Evolutionary conservation across 64 coral and sea anemone genomes (phyloP).

Genomic region (Montipora foliosa): DNA sequence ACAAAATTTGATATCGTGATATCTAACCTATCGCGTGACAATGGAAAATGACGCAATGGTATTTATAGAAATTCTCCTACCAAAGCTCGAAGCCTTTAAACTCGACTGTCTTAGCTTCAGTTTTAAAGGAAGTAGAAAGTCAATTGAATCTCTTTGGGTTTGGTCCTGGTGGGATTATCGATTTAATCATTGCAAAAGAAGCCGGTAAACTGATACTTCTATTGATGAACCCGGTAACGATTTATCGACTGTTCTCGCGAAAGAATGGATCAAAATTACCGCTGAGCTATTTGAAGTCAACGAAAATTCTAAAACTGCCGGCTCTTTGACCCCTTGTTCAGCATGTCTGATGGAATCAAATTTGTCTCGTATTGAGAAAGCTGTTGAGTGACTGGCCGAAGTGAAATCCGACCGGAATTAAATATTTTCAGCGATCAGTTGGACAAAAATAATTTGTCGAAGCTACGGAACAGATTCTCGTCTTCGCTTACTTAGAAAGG

Average conservation of each 20-base stretch:
- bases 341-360: constrained; percentile 6
- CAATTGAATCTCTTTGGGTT: neutral
- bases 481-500: neutral
- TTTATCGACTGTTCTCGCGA: neutral
- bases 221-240: neutral
- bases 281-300: neutral
- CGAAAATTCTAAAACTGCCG: neutral
- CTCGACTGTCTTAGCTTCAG: neutral
- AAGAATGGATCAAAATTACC: neutral
- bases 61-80: neutral
- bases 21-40: neutral
- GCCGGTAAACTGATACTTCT: neutral
- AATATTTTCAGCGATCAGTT: neutral
- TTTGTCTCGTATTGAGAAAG: neutral
- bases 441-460: neutral
- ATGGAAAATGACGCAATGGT: neutral
- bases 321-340: neutral
- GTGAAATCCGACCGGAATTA: neutral
- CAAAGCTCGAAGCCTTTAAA: neutral
- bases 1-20: neutral
- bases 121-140: neutral
- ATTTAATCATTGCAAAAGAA: neutral
- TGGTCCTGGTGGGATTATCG: neutral
- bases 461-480: neutral
- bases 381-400: constrained; percentile 1